Conservation (phyloP, 2,113 vertebrate genomes). For the Leucosticte australis region DNA sequence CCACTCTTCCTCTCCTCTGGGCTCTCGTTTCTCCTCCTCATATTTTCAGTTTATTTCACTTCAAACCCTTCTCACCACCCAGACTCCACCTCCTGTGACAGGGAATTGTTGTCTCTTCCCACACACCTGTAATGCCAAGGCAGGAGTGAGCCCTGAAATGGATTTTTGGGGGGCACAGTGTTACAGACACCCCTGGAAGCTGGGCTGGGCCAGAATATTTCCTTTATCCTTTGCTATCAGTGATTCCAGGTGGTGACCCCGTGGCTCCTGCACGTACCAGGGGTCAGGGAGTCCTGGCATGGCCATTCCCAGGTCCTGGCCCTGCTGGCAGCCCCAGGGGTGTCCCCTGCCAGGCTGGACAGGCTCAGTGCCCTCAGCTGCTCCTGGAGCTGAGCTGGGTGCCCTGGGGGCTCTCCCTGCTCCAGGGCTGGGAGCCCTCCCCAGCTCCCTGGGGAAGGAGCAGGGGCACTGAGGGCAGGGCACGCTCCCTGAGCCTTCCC, state of each 20-base stretch:
- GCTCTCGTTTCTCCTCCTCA: neutral
- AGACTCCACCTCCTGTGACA: neutral
- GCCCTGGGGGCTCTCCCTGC: neutral
- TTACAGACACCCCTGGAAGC: neutral
- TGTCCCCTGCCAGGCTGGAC: neutral
- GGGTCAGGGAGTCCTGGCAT: neutral
- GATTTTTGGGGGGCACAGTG: neutral
- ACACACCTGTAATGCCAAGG: neutral
- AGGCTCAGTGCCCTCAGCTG: neutral
- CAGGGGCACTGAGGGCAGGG: too few species aligned
- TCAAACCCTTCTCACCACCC: neutral
- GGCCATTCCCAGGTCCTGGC: neutral
- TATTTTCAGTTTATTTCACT: neutral
- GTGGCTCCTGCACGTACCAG: accelerated
- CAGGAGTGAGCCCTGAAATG: neutral
- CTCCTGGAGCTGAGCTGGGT: neutral
- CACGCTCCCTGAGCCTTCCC: too few species aligned
- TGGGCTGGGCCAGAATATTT: neutral
- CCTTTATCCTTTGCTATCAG: too few species aligned
- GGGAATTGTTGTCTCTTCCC: neutral
- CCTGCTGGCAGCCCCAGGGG: neutral
- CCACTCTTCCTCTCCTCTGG: neutral
- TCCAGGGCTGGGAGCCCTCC: neutral
- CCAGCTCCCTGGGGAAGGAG: neutral
- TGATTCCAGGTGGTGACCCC: neutral